A percentile compares a stretch with the other conserved stretches of the same genome.
Evolutionary conservation across 2,888 invertebrate species (phyloP).

Genomic region (Loripinus fragilis): DNA sequence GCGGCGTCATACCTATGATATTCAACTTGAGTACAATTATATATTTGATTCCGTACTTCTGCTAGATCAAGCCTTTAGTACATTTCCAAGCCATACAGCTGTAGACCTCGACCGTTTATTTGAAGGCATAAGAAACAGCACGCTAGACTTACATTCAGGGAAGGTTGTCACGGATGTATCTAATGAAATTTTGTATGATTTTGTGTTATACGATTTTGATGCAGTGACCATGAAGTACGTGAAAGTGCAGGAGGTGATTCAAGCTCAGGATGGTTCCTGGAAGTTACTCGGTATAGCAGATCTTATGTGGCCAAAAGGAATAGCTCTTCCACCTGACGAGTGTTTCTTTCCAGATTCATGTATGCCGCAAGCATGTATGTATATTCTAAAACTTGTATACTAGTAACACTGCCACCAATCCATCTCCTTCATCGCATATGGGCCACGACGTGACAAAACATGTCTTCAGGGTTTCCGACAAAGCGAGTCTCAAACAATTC

Average conservation of each 20-base stretch:
- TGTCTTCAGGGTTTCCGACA: too few species aligned
- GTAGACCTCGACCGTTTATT: constrained; percentile 24
- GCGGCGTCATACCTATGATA: background rate
- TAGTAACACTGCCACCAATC: too few species aligned
- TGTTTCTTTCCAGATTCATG: constrained; percentile 52
- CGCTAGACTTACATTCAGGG: constrained; percentile 30
- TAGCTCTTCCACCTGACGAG: constrained; percentile 41
- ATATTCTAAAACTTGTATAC: too few species aligned
- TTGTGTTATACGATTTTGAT: constrained; percentile 42
- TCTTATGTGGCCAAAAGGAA: constrained; percentile 48
- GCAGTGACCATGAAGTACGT: constrained; percentile 24
- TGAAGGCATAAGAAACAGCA: constrained; percentile 27
- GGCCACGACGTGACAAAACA: too few species aligned
- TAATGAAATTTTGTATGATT: constrained; percentile 48
- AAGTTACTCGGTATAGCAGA: constrained; percentile 30
- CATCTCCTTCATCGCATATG: too few species aligned
- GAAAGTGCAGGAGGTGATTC: constrained; percentile 29
- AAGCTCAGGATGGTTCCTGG: constrained; percentile 31
- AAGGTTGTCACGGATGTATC: constrained; percentile 27
- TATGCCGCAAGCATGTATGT: constrained; percentile 17
- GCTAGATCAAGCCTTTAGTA: constrained; percentile 18
- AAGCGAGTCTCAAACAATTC: too few species aligned
- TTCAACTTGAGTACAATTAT: background rate
- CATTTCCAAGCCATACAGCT: background rate
- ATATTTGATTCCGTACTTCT: constrained; percentile 23